Conservation (phyloP, 2,888 invertebrate species). For the Eurytoma californica region DNA sequence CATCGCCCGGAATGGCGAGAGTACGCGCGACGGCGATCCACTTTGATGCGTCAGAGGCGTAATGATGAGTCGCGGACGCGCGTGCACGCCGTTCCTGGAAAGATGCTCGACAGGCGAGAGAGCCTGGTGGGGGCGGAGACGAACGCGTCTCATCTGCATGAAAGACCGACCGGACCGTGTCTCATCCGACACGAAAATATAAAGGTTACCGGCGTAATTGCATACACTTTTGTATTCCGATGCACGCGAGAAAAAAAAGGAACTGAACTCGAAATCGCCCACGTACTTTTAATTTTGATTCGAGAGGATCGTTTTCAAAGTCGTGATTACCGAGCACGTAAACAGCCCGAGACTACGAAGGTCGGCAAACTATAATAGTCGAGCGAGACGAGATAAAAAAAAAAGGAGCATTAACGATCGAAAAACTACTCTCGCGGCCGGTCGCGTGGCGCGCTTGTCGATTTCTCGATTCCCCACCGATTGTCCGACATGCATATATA, state of each 20-base stretch:
- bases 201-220: too few relatives aligned
- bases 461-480: background rate
- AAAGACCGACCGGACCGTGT: background rate
- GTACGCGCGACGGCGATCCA: constrained; percentile 38
- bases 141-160: constrained; percentile 1
- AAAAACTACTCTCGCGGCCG: too few relatives aligned
- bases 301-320: too few relatives aligned
- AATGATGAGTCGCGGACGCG: constrained; percentile 49
- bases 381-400: too few relatives aligned
- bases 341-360: background rate
- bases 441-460: background rate
- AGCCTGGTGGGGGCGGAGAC: background rate
- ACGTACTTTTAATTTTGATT: too few relatives aligned
- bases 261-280: too few relatives aligned
- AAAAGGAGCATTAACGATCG: too few relatives aligned
- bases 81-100: constrained; percentile 39
- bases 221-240: too few relatives aligned
- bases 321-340: too few relatives aligned
- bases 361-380: background rate
- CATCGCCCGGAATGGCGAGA: constrained; percentile 53
- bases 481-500: background rate
- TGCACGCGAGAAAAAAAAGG: too few relatives aligned
- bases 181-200: too few relatives aligned
- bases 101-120: constrained; percentile 20
- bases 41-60: constrained; percentile 53